These are phyloP conservation scores for Musca domestica DNA, from an alignment of 1,140 invertebrate species.

Conservation along the genomic window DNA sequence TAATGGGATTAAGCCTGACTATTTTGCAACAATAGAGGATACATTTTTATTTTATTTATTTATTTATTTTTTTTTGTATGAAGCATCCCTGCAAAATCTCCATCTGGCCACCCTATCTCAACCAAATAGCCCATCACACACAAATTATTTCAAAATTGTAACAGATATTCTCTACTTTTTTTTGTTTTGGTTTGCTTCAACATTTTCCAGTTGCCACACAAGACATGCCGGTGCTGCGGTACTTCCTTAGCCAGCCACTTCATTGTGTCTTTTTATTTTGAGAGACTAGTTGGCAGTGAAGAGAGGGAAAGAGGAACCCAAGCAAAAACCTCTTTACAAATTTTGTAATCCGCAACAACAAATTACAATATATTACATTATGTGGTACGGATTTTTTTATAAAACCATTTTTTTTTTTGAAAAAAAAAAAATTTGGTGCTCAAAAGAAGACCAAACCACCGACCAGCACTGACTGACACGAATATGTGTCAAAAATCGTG, in stretches of 20 bases:
- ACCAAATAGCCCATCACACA: not conserved
- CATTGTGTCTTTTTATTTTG: not conserved
- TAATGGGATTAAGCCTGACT: too few relatives aligned
- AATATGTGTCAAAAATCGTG: conserved; percentile 18
- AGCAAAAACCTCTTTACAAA: not conserved
- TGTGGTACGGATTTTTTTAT: not conserved
- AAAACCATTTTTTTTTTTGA: too few relatives aligned
- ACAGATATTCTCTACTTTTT: not conserved
- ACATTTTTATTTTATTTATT: too few relatives aligned
- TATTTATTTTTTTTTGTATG: too few relatives aligned
- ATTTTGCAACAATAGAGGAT: too few relatives aligned
- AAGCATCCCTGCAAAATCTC: too few relatives aligned
- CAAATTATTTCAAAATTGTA: conserved; percentile 9
- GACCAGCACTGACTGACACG: too few relatives aligned
- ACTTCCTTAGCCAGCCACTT: not conserved
- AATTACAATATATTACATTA: conserved; percentile 17
- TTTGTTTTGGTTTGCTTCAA: not conserved
- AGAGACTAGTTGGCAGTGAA: too few relatives aligned
- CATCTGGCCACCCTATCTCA: not conserved
- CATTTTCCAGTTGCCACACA: not conserved
- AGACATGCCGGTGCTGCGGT: not conserved
- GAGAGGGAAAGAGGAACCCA: not conserved
- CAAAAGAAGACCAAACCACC: not conserved
- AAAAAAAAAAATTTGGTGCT: not conserved
- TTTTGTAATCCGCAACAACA: conserved; percentile 17